Conservation (phyloP, 2,113 vertebrate species). For the Sakesphorus luctuosus region DNA sequence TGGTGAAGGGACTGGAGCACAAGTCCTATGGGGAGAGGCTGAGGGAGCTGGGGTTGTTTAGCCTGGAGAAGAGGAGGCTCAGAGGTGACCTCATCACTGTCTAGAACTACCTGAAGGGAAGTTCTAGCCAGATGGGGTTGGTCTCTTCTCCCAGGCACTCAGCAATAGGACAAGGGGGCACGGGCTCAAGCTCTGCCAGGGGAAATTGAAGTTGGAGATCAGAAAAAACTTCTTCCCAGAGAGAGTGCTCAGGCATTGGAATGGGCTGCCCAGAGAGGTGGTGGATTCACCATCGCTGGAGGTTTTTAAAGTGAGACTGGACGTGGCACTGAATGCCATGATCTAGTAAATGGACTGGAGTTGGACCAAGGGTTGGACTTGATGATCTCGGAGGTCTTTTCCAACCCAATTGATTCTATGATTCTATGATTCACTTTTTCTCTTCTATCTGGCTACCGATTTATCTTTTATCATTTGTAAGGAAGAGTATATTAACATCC, state of each 20-base stretch:
- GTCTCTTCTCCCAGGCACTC: not conserved
- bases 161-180: not conserved
- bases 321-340: too few species aligned
- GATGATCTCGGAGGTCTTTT: too few species aligned
- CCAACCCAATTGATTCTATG: too few species aligned
- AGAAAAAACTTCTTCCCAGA: too few species aligned
- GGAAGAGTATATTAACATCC: not conserved
- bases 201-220: too few species aligned
- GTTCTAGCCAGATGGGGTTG: not conserved
- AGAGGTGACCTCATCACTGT: not conserved
- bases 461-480: not conserved
- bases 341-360: too few species aligned
- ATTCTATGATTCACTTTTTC: not conserved
- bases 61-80: not conserved
- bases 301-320: too few species aligned
- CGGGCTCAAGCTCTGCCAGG: not conserved
- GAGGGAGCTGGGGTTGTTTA: not conserved
- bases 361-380: too few species aligned
- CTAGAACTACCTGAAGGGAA: not conserved
- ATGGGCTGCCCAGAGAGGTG: too few species aligned
- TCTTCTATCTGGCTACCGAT: not conserved
- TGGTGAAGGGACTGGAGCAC: not conserved
- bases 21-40: not conserved
- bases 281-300: too few species aligned
- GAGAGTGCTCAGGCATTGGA: too few species aligned